phyloP scores from a whole-genome alignment of 1,140 invertebrate species.

The Drosophila sp. region DNA sequence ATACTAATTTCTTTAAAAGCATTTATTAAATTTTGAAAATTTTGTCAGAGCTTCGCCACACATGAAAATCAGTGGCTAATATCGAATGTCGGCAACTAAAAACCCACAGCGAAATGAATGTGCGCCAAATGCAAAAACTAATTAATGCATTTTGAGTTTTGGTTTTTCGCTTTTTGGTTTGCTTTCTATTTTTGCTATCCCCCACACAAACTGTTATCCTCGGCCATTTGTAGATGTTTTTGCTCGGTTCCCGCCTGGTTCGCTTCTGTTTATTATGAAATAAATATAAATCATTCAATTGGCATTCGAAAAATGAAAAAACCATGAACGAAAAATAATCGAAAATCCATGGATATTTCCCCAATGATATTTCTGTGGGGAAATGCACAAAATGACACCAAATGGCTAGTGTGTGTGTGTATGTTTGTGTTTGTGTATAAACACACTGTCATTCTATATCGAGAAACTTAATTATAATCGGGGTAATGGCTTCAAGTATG shows the following conservation, averaged over 20 bases:
- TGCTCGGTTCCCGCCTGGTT: not conserved
- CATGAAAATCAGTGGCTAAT: not conserved
- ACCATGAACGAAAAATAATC: conserved; percentile 3
- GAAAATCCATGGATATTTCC: conserved; percentile 8
- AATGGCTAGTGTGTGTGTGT: conserved; percentile 8
- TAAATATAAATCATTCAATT: conserved; percentile 9
- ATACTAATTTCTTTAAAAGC: not conserved
- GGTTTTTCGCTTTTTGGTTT: conserved; percentile 1
- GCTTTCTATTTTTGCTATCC: not conserved
- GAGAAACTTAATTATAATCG: conserved; percentile 39
- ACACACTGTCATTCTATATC: not conserved
- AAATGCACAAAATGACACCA: conserved; percentile 13
- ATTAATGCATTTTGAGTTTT: conserved; percentile 39
- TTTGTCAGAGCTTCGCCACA: not conserved
- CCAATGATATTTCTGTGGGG: not conserved
- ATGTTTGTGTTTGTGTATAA: not conserved
- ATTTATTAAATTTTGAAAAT: not conserved
- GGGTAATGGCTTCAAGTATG: conserved; percentile 16
- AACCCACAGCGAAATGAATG: conserved; percentile 12
- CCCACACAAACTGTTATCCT: not conserved
- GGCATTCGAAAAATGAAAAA: not conserved
- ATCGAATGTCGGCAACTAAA: not conserved
- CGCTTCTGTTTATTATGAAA: conserved; percentile 6
- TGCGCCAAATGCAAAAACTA: conserved; percentile 42
- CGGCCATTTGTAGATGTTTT: conserved; percentile 26